Conservation (phyloP, 2,797 vertebrate species). For the Chaunax sp. region DNA sequence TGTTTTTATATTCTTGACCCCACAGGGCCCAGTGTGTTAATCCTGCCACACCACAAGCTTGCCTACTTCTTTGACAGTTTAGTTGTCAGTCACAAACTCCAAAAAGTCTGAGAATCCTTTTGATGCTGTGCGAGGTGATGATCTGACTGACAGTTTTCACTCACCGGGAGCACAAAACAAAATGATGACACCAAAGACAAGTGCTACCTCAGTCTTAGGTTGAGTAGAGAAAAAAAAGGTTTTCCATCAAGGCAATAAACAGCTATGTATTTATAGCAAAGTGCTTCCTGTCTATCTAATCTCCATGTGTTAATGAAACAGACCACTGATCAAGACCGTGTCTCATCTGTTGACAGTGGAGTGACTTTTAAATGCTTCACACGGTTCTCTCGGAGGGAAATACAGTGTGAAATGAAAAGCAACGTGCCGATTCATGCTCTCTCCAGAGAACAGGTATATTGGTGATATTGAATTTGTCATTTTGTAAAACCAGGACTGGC, state of each 20-base stretch:
- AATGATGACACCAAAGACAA: constrained; percentile 21
- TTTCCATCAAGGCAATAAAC: constrained; percentile 47
- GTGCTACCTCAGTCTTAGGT: constrained; percentile 22
- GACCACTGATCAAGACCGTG: constrained; percentile 32
- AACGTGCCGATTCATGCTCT: constrained; percentile 47
- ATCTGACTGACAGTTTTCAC: constrained; percentile 39
- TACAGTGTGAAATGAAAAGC: constrained; percentile 49
- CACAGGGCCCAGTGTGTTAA: not conserved
- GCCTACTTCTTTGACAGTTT: constrained; percentile 8
- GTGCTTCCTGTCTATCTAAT: constrained; percentile 55
- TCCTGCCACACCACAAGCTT: constrained; percentile 3
- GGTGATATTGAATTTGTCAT: constrained; percentile 39
- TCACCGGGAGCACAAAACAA: constrained; percentile 22
- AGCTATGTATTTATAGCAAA: constrained; percentile 53
- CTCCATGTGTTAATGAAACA: constrained; percentile 75
- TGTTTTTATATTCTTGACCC: not conserved
- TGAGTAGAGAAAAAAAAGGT: not conserved
- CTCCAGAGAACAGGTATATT: constrained; percentile 20
- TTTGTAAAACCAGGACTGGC: constrained; percentile 12
- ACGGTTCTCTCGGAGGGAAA: constrained; percentile 18
- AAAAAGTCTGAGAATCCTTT: constrained; percentile 16
- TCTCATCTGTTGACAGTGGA: constrained; percentile 35
- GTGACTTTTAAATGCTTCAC: constrained; percentile 21
- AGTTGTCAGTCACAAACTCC: constrained; percentile 22
- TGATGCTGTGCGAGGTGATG: constrained; percentile 8